Evolutionary conservation across 2,113 vertebrate genomes (phyloP), one percentile per base, ranked within the genome.

Genomic region (Apeltes quadracus): DNA sequence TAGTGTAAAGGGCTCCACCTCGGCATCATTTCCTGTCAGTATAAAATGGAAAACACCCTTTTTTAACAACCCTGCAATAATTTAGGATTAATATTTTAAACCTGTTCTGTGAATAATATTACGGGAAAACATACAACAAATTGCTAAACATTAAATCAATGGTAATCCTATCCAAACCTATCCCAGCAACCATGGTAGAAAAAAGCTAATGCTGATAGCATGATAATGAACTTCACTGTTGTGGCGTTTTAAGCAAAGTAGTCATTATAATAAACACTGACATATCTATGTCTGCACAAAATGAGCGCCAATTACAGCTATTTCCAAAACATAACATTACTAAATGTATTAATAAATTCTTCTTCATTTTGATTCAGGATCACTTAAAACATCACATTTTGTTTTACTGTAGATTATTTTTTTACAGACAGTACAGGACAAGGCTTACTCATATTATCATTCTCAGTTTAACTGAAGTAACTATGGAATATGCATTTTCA

Each of bases 1-100:
- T 50, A 54, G 41, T 27, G 39, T 51, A 12, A 11, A 25, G 22
- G 38, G 12, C 2, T 38, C 38, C 58, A 74, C 38, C 36, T 48
- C 8, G 61, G n/a, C 18, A 10, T 55, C 16, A 81, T 67, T 62
- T 78, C 71, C 67, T 81, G 36, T 79, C 23, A 18, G 61, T 3
- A 18, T 23, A 72, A 62, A 43, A 57, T 66, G 20, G 15, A 54
- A 54, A 59, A 20, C 32, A 34, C 6, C 32, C 6, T 34, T 18
- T 27, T 44, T 67, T 57, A 15, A 43, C 3, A 63, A 1, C 5
- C 41, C 18, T 50, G 32, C 18, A 38, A 5, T 5, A 16, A 34
- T n/a, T 62, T 36, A 3, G 15, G 15, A 11, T 5, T 27, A 61
- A 53, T 12, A 20, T 41, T 2, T 59, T 11, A 57, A 32, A 41